phyloP scores from a whole-genome alignment of 35 echinoderm and acorn worm genomes.

The Ophiothrix spiculata region DNA sequence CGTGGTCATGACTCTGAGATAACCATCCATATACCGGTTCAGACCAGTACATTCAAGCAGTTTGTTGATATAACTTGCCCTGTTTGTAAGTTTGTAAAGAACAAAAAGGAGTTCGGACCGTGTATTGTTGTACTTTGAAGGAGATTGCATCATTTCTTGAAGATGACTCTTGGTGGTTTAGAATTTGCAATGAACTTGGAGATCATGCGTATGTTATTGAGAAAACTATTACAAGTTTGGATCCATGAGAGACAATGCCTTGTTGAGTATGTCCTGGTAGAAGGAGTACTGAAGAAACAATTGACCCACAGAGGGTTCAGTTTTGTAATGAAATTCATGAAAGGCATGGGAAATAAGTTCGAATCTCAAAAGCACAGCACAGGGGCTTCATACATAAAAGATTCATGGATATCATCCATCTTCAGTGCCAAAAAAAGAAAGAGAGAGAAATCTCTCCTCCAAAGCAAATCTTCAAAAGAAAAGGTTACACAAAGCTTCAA shows the following conservation, averaged over 20 bases:
- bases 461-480: not conserved
- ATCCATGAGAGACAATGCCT: constrained; percentile 34
- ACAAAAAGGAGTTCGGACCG: not conserved
- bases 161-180: constrained; percentile 30
- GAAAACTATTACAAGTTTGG: constrained; percentile 39
- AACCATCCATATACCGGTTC: constrained; percentile 20
- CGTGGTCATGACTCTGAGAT: constrained; percentile 19
- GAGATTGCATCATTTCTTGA: not conserved
- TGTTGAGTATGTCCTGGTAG: too few species aligned
- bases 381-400: too few species aligned
- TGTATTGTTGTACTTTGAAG: not conserved
- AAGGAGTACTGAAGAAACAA: constrained; percentile 29
- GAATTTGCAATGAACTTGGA: constrained; percentile 8
- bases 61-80: not conserved
- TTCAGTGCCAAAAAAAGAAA: too few species aligned
- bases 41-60: constrained; percentile 24
- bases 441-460: not conserved
- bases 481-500: not conserved
- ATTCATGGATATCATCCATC: too few species aligned
- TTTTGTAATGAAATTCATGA: constrained; percentile 30
- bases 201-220: constrained; percentile 23
- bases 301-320: constrained; percentile 28
- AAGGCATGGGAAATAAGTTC: constrained; percentile 17
- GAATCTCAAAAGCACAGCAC: constrained; percentile 24
- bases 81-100: not conserved